Base-by-base conservation (phyloP, 2,797 vertebrate genomes). In the Siniperca scherzeri region DNA sequence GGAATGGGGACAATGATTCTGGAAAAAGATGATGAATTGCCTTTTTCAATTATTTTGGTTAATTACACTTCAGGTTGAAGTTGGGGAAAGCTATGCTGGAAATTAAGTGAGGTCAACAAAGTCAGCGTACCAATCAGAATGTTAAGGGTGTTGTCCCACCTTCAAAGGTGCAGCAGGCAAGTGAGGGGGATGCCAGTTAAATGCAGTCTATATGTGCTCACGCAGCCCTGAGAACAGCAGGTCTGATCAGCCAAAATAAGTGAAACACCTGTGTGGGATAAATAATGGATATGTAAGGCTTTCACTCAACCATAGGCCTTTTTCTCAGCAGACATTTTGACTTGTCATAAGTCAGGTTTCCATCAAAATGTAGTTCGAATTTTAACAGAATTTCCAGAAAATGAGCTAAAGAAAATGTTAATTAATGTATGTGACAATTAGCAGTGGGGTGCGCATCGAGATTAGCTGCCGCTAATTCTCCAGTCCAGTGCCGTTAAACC, bases 11-110 rank as follows among this genome's bases (percentile, higher is more conserved):
- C 46, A 62, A 55, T 55, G 22, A 53, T 50, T 60, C 19, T 62
- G 33, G 22, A 38, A 70, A 22, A 52, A 57, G 16, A 52, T 27
- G 2, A 27, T 27, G 27, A 27, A 27, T 27, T 27, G 27, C 2
- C 27, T 27, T 27, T 38, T 70, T 72, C 40, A 61, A 9, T 82
- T 78, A 53, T 60, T 66, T 25, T 36, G 25, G 68, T 22, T 36
- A 69, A 74, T 74, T 61, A 68, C 42, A 61, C 48, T 40, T 75
- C 8, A 53, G 21, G 22, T 65, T 38, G 17, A 17, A 60, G 16
- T 8, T 27, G 22, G 11, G 10, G 4, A 19, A 56, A 46, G 52
- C 27, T 10, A 36, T 36, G 40, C 12, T 25, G 25, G 10, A 36
- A 44, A 44, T 25, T 36, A 65, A 22, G 61, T 27, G 7, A 57